Conservation (phyloP, 2,888 invertebrate genomes). For the Parnassius orleans region DNA sequence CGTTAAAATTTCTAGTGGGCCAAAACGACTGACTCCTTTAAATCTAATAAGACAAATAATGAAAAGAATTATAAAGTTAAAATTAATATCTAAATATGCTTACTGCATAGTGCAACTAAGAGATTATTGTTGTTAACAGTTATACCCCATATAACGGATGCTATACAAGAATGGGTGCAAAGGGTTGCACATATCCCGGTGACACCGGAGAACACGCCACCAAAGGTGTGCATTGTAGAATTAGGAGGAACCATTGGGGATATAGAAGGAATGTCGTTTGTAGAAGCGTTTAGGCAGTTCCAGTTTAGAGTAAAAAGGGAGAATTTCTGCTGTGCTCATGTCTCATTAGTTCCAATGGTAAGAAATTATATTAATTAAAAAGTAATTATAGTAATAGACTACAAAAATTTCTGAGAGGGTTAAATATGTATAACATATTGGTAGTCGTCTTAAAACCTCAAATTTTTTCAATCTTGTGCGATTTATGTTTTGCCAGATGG, state of each 20-base stretch:
- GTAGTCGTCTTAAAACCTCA: too few species aligned
- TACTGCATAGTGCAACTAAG: too few species aligned
- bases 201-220: slow-evolving; percentile 83
- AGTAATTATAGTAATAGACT: too few species aligned
- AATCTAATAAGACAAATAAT: too few species aligned
- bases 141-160: slow-evolving; percentile 98
- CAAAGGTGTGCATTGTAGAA: slow-evolving; percentile 93
- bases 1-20: too few species aligned
- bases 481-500: too few species aligned
- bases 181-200: slow-evolving; percentile 94
- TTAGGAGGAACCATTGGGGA: slow-evolving; percentile 99
- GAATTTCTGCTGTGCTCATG: slow-evolving; percentile 98
- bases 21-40: too few species aligned
- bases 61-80: too few species aligned
- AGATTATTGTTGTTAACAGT: slow-evolving; percentile 77
- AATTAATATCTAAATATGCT: too few species aligned
- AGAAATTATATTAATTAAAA: slow-evolving; percentile 30
- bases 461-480: too few species aligned
- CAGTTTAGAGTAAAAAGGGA: slow-evolving; percentile 96
- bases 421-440: too few species aligned
- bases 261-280: slow-evolving; percentile 99
- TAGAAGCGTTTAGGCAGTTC: slow-evolving; percentile 98
- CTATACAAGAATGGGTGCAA: slow-evolving; percentile 99
- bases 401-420: too few species aligned
- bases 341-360: slow-evolving; percentile 96